Conservation (phyloP, 1,140 invertebrate genomes). For the Vanessa tameamea region DNA sequence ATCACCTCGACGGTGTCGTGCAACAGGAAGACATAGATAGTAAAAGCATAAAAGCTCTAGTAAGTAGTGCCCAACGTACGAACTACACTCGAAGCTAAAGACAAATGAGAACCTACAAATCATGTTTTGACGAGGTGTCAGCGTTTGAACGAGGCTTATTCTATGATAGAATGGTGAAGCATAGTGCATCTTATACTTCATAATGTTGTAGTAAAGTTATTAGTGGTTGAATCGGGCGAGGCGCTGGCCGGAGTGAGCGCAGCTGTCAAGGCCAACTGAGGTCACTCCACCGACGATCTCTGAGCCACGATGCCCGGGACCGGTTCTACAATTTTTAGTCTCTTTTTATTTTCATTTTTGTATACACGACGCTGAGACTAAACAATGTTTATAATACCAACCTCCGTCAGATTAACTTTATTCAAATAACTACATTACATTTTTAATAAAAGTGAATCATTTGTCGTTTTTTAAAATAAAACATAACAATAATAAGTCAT, state of each 20-base stretch:
- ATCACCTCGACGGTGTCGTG: slow-evolving; percentile 35
- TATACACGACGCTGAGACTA: slow-evolving; percentile 79
- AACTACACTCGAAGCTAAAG: slow-evolving; percentile 39
- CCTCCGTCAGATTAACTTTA: slow-evolving; percentile 75
- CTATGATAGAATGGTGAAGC: slow-evolving; percentile 53
- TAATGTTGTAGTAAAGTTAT: slow-evolving; percentile 77
- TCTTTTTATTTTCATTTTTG: slow-evolving; percentile 81
- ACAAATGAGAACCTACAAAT: slow-evolving; percentile 62
- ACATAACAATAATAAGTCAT: background rate
- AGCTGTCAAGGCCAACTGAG: slow-evolving; percentile 79
- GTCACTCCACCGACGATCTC: slow-evolving; percentile 78
- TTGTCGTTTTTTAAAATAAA: background rate
- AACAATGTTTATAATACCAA: slow-evolving; percentile 78
- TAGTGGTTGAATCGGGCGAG: slow-evolving; percentile 74
- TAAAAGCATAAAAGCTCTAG: slow-evolving; percentile 43
- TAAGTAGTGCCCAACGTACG: slow-evolving; percentile 36
- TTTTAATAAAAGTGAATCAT: slow-evolving; percentile 9
- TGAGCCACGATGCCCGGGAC: slow-evolving; percentile 73
- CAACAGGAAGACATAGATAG: slow-evolving; percentile 45
- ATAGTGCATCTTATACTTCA: slow-evolving; percentile 65
- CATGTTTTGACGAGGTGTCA: slow-evolving; percentile 58
- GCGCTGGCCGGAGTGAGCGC: slow-evolving; percentile 64
- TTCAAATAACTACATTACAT: slow-evolving; percentile 46
- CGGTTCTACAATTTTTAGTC: slow-evolving; percentile 80
- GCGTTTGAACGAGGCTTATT: slow-evolving; percentile 23